Evolutionary conservation across 2,113 vertebrate genomes (phyloP).

Genomic region (Halcyon senegalensis): DNA sequence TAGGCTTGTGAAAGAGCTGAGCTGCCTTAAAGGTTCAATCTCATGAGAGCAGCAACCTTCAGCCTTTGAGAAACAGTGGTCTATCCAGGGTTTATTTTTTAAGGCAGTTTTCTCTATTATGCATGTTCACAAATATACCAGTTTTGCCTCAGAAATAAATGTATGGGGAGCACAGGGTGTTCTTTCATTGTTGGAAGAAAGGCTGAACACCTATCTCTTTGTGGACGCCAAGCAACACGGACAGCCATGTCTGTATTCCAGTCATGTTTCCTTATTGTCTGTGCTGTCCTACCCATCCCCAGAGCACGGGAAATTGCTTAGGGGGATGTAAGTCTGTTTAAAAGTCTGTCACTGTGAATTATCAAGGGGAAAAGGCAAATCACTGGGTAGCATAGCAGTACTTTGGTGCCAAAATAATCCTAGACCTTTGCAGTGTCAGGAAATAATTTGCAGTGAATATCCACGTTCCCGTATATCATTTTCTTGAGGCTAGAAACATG

Average conservation of each 20-base stretch:
- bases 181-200: not conserved
- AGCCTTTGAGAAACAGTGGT: not conserved
- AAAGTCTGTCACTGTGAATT: conserved; percentile 57
- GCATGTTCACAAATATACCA: not conserved
- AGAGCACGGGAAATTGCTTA: not conserved
- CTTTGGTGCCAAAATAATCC: conserved; percentile 14
- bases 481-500: not conserved
- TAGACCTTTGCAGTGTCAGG: not conserved
- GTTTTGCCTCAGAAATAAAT: not conserved
- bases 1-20: not conserved
- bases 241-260: conserved; percentile 22
- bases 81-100: not conserved
- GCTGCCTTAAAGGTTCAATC: not conserved
- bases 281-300: not conserved
- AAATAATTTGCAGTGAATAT: conserved; percentile 48
- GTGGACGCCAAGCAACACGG: not conserved
- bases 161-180: not conserved
- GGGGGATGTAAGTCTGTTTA: conserved; percentile 57
- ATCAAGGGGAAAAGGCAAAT: conserved; percentile 7
- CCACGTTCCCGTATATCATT: not conserved
- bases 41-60: not conserved
- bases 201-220: not conserved
- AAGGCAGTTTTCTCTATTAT: not conserved
- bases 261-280: conserved; percentile 26
- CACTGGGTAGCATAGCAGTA: not conserved